Percentiles rank a stretch among this genome's conserved stretches.
Conservation (phyloP, 1,140 invertebrate species). For the Hesperophylax magnus region DNA sequence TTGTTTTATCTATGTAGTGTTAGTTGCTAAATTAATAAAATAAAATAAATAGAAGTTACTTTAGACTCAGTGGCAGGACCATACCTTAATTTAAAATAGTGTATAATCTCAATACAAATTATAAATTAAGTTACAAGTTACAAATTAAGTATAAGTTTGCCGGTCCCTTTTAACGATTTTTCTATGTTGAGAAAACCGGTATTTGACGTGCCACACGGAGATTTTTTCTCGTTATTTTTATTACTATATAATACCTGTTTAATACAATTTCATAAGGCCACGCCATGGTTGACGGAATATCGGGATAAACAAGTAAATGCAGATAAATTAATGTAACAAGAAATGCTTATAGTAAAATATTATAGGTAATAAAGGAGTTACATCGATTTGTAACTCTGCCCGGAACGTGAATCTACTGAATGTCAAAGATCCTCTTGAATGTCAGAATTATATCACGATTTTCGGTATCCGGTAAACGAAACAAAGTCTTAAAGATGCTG, state of each 20-base stretch:
- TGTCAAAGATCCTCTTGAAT: constrained; percentile 17
- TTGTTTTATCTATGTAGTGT: no score
- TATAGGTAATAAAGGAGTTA: no score
- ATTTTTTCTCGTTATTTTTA: not conserved
- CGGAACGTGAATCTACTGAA: not conserved
- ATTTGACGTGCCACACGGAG: not conserved
- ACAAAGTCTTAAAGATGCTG: not conserved
- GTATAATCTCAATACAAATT: not conserved
- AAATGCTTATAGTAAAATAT: no score
- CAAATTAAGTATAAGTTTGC: not conserved
- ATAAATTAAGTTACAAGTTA: no score
- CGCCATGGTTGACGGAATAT: not conserved
- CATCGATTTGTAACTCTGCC: not conserved
- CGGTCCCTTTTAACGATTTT: not conserved
- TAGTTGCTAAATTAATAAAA: no score
- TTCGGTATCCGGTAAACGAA: not conserved
- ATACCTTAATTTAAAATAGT: not conserved
- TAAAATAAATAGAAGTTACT: no score
- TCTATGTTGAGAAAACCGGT: not conserved
- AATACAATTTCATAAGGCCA: not conserved
- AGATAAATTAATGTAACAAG: no score
- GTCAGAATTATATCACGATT: constrained; percentile 6
- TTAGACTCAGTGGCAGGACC: no score
- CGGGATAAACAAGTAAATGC: not conserved
- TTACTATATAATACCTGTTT: not conserved